Evolutionary conservation across 2,113 vertebrate species (phyloP).

Genomic region (Hystrix cristata): DNA sequence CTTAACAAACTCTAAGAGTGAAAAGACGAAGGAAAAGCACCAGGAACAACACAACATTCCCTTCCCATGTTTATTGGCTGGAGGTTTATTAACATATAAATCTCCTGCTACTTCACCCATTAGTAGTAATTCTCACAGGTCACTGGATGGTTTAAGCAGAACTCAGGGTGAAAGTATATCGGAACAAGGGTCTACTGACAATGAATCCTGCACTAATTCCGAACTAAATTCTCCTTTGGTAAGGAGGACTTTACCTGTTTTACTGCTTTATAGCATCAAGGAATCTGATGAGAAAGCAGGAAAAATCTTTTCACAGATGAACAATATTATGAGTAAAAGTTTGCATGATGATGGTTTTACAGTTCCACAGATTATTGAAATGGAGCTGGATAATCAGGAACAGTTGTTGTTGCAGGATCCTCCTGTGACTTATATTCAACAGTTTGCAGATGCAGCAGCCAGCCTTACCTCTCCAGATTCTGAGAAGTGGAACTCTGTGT

Average conservation of each 20-base stretch:
- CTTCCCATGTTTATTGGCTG: slow-evolving; percentile 97
- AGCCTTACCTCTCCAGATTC: slow-evolving; percentile 94
- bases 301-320: slow-evolving; percentile 99
- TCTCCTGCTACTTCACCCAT: slow-evolving; percentile 93
- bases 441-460: slow-evolving; percentile 97
- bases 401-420: slow-evolving; percentile 98
- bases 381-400: slow-evolving; percentile 99
- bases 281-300: slow-evolving; percentile 98
- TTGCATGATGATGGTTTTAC: slow-evolving; percentile 99
- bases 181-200: slow-evolving; percentile 97
- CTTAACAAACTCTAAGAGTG: slow-evolving; percentile 93
- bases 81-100: slow-evolving; percentile 97
- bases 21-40: slow-evolving; percentile 97
- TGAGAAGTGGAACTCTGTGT: slow-evolving; percentile 96
- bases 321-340: slow-evolving; percentile 98
- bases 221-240: slow-evolving; percentile 94
- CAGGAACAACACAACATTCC: slow-evolving; percentile 99
- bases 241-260: slow-evolving; percentile 96
- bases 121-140: slow-evolving; percentile 92
- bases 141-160: slow-evolving; percentile 94
- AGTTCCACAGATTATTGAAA: slow-evolving; percentile 99
- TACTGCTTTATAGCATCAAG: slow-evolving; percentile 98
- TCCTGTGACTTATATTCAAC: slow-evolving; percentile 99
- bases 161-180: slow-evolving; percentile 95
- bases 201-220: slow-evolving; percentile 94